A percentile compares a stretch with the other conserved stretches of the same genome.
phyloP scores from a whole-genome alignment of 2,888 invertebrate genomes.

The Pharmacophagus antenor region DNA sequence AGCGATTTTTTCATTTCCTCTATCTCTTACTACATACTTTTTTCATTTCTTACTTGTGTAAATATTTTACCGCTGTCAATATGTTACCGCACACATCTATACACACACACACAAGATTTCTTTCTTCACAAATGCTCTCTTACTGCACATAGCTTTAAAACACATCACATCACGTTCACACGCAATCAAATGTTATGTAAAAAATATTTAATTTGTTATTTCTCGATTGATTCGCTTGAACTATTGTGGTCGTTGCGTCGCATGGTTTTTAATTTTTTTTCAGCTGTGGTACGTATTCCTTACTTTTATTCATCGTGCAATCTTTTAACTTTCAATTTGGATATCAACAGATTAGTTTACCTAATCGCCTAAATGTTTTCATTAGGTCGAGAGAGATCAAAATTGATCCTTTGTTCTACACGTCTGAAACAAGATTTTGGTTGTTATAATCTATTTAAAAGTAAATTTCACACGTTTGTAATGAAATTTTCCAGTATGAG shows the following conservation, averaged over 20 bases:
- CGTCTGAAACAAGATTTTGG: background rate
- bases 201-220: slow-evolving; percentile 42
- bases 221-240: slow-evolving; percentile 22
- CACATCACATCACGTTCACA: slow-evolving; percentile 27
- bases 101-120: slow-evolving; percentile 25
- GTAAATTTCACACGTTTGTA: background rate
- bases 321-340: background rate
- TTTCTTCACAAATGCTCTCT: slow-evolving; percentile 15
- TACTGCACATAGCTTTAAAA: slow-evolving; percentile 25
- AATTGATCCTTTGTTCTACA: background rate
- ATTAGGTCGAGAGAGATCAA: background rate
- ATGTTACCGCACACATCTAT: slow-evolving; percentile 16
- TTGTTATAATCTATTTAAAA: background rate
- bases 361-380: no score
- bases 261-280: slow-evolving; percentile 55
- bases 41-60: slow-evolving; percentile 31
- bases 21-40: slow-evolving; percentile 31
- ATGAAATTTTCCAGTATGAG: slow-evolving; percentile 56
- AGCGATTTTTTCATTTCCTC: slow-evolving; percentile 35
- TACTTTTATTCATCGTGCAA: background rate
- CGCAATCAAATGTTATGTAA: slow-evolving; percentile 20
- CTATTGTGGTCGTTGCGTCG: slow-evolving; percentile 51
- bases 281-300: slow-evolving; percentile 32
- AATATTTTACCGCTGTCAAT: slow-evolving; percentile 25
- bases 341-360: no score